These are phyloP conservation scores for Deladenus siricidicola DNA, from an alignment of 2,888 invertebrate genomes.

Conservation along the genomic window DNA sequence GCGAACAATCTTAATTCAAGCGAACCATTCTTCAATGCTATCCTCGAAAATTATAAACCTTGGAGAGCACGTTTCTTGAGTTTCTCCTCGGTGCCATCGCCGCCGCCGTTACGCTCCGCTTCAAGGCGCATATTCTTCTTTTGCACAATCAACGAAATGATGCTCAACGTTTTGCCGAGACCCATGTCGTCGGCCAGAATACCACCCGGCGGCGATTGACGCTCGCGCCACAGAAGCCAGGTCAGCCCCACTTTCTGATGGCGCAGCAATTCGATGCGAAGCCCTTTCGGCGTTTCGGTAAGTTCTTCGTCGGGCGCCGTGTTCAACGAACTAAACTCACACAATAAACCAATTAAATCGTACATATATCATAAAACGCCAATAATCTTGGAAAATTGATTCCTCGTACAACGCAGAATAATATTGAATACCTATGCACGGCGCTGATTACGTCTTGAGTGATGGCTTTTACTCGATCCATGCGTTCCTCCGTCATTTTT, in stretches of 20 bases:
- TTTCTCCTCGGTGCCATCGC: neutral
- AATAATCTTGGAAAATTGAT: neutral
- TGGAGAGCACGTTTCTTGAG: too few relatives aligned
- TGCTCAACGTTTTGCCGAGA: constrained; percentile 58
- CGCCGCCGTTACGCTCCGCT: too few relatives aligned
- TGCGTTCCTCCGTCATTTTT: constrained; percentile 43
- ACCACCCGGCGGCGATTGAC: constrained; percentile 73
- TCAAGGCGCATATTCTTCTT: constrained; percentile 43
- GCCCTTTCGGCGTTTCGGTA: constrained; percentile 37
- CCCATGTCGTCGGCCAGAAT: constrained; percentile 64
- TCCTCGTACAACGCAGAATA: too few relatives aligned
- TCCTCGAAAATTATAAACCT: constrained; percentile 4
- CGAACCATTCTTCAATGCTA: too few relatives aligned
- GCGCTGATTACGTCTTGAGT: constrained; percentile 33
- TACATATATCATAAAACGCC: too few relatives aligned
- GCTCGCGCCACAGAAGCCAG: constrained; percentile 83
- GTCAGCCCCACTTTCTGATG: constrained; percentile 64
- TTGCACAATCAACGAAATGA: constrained; percentile 56
- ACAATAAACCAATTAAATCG: too few relatives aligned
- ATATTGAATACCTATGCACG: constrained; percentile 42
- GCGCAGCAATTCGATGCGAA: constrained; percentile 42
- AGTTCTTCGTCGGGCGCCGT: constrained; percentile 30
- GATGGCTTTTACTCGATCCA: constrained; percentile 23
- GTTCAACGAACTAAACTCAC: constrained; percentile 27
- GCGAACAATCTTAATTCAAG: neutral